Base-by-base conservation (phyloP, 92 coral and sea anemone genomes). In the Plumapathes pennacea region DNA sequence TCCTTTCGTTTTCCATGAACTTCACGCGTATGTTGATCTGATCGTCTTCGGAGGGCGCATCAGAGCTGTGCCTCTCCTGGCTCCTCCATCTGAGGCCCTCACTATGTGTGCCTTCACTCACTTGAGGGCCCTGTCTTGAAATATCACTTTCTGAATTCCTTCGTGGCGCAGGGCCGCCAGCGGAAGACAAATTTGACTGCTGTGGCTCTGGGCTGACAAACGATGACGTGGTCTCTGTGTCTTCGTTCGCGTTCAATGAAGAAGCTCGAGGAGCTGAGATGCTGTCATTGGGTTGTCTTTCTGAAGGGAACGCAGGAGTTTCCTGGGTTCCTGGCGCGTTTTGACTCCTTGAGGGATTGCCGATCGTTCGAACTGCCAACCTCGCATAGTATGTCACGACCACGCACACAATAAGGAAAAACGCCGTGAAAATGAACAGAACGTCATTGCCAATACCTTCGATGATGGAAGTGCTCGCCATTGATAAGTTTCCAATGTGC, bases 391-490 rank as follows among this genome's bases (percentile, higher is more conserved):
- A 19, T n/a, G 63, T 53, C 13, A 42, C 63, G 6, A 66, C 32
- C 6, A 66, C 73, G 54, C 63, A 42, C 32, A 68, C 43, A 21
- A 83, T 46, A 10, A 80, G 74, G 39, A 77, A 71, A 40, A 76
- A 19, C 26, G 81, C 81, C 20, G 85, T 76, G 15, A n/a, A n/a
- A n/a, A n/a, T n/a, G n/a, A 89, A 31, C 17, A 94, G 54, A 26
- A 89, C 97, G 29, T 94, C 99, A 21, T 94, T 76, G 49, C 81
- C 90, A 25, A 94, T 85, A 70, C 99, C 99, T 74, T 94, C 99
- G 31, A 94, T 20, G 37, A 91, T 20, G 7, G 74, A 10, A 19
- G 56, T 21, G n/a, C n/a, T n/a, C 39, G 77, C 62, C 89, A 87
- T 87, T n/a, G n/a, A n/a, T n/a, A n/a, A 32, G 10, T 17, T 12